Percentiles rank a stretch among this genome's conserved stretches.
Evolutionary conservation across 2,888 invertebrate genomes (phyloP).

Genomic region (Anthophora plumipes): DNA sequence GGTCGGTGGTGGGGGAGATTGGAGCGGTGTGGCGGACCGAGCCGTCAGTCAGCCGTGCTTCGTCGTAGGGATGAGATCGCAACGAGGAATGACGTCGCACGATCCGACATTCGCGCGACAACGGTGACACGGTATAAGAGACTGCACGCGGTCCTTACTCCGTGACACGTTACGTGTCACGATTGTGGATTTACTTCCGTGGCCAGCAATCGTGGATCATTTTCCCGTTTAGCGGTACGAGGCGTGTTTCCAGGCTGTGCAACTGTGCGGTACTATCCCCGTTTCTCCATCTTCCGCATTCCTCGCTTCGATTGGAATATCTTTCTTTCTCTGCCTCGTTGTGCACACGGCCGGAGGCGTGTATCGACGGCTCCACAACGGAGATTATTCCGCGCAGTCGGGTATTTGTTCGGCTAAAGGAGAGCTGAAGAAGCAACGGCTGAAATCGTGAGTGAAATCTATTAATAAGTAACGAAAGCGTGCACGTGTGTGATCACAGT

Average conservation of each 20-base stretch:
- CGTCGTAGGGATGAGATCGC: slow-evolving; percentile 78
- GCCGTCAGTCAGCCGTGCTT: slow-evolving; percentile 81
- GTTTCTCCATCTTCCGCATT: slow-evolving; percentile 65
- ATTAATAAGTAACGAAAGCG: slow-evolving; percentile 46
- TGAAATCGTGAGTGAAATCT: slow-evolving; percentile 52
- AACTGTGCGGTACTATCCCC: slow-evolving; percentile 63
- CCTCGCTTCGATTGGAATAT: slow-evolving; percentile 56
- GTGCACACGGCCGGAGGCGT: slow-evolving; percentile 21
- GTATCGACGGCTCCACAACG: slow-evolving; percentile 42
- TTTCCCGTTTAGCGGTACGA: slow-evolving; percentile 18
- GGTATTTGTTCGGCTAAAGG: not conserved
- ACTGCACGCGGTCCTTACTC: slow-evolving; percentile 41
- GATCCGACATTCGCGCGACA: slow-evolving; percentile 63
- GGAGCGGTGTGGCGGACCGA: slow-evolving; percentile 66
- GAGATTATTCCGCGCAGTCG: slow-evolving; percentile 10
- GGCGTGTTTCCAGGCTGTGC: slow-evolving; percentile 64
- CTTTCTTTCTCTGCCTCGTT: slow-evolving; percentile 20
- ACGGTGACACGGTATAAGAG: slow-evolving; percentile 53
- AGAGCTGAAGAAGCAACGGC: slow-evolving; percentile 12
- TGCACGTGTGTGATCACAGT: slow-evolving; percentile 2
- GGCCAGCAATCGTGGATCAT: slow-evolving; percentile 4
- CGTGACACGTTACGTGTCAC: slow-evolving; percentile 24
- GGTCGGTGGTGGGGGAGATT: slow-evolving; percentile 22
- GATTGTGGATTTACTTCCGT: slow-evolving; percentile 9
- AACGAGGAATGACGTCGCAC: slow-evolving; percentile 62